These are phyloP conservation scores for Conus canariensis DNA, from an alignment of 2,888 invertebrate genomes.

Conservation along the genomic window DNA sequence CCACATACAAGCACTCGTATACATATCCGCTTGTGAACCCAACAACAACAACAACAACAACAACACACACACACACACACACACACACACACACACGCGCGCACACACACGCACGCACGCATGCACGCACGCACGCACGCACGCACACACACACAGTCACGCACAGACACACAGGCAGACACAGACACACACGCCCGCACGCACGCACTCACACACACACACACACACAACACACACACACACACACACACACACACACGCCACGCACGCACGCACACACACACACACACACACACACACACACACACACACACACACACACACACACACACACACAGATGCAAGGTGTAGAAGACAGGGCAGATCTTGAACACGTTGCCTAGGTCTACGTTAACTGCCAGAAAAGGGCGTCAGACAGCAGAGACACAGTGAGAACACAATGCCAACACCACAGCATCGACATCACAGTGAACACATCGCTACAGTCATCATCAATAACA, in stretches of 20 bases:
- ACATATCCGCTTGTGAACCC: background rate
- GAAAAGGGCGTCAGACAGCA: conserved; percentile 16
- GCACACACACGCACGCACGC: background rate
- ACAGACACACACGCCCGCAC: background rate
- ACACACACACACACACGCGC: background rate
- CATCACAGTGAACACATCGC: background rate
- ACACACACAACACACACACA: conserved; percentile 22
- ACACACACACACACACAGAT: background rate
- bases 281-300: background rate
- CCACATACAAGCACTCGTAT: conserved; percentile 1
- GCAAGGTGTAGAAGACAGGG: background rate
- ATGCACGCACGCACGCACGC: background rate
- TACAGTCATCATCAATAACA: too few relatives aligned
- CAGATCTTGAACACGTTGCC: background rate
- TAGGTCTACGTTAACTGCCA: background rate
- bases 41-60: too few relatives aligned
- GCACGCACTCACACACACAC: conserved; percentile 19
- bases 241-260: background rate
- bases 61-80: background rate
- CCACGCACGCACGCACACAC: background rate
- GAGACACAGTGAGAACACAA: background rate
- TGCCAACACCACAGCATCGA: background rate
- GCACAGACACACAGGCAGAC: conserved; percentile 2
- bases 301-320: background rate
- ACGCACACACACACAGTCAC: conserved; percentile 12